These are phyloP conservation scores for Halcyon senegalensis DNA, from an alignment of 2,113 vertebrate genomes.

Conservation along the genomic window DNA sequence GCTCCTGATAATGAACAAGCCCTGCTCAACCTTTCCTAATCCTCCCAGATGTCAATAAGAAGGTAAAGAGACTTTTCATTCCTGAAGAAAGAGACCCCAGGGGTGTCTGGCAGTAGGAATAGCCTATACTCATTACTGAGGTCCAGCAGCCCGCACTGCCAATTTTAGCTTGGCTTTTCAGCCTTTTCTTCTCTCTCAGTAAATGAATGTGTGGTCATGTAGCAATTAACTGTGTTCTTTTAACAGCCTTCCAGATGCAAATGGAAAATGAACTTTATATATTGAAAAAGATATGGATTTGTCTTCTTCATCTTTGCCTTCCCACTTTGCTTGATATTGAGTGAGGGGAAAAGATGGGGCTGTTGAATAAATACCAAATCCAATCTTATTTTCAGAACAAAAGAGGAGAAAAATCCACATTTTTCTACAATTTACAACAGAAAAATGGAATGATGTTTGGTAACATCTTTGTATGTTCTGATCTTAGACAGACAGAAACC, in stretches of 20 bases:
- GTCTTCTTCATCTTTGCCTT: constrained; percentile 12
- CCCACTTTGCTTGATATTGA: not conserved
- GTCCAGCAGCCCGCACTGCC: not conserved
- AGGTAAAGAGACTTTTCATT: constrained; percentile 4
- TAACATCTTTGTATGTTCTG: not conserved
- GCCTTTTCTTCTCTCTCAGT: not conserved
- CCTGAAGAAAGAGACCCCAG: constrained; percentile 3
- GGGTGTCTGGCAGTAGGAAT: not conserved
- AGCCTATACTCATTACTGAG: not conserved
- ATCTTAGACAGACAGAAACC: not conserved
- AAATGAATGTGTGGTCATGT: not conserved
- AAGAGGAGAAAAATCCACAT: rapidly evolving
- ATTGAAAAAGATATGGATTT: constrained; percentile 10
- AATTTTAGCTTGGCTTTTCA: constrained; percentile 28
- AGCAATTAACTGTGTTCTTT: constrained; percentile 47
- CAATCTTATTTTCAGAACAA: not conserved
- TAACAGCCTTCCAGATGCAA: constrained; percentile 30
- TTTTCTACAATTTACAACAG: not conserved
- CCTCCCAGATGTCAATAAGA: not conserved
- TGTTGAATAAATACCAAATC: not conserved
- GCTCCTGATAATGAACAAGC: not conserved
- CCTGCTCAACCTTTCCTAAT: not conserved
- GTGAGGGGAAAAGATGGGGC: not conserved
- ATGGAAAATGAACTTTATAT: not conserved
- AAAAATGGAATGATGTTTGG: not conserved